Evolutionary conservation across 2,888 invertebrate species (phyloP).

Genomic region (Priocnemis perturbator): DNA sequence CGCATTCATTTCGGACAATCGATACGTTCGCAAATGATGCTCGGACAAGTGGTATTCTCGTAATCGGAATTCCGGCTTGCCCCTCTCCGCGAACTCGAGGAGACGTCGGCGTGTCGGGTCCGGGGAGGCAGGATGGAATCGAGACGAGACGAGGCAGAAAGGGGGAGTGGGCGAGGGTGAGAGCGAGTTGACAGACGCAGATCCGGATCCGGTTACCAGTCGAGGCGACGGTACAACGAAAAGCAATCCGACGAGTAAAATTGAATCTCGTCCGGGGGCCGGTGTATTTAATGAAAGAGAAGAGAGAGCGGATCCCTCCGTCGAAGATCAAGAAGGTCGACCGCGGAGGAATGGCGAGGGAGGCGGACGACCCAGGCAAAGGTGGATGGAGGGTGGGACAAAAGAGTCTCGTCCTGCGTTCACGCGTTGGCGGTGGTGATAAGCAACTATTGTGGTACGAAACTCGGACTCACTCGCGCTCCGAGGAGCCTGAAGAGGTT

Average conservation of each 20-base stretch:
- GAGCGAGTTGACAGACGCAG: constrained; percentile 60
- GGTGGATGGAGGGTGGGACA: background rate
- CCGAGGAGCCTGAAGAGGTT: too few relatives aligned
- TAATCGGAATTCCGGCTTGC: background rate
- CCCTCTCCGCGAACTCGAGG: background rate
- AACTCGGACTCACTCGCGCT: too few relatives aligned
- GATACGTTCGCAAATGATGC: background rate
- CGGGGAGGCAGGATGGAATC: background rate
- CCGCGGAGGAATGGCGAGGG: constrained; percentile 24
- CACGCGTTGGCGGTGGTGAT: too few relatives aligned
- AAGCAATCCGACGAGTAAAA: constrained; percentile 71
- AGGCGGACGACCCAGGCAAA: background rate
- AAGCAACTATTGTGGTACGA: too few relatives aligned
- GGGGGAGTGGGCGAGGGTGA: constrained; percentile 5
- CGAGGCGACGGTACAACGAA: constrained; percentile 65
- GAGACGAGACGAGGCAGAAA: background rate
- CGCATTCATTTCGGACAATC: too few relatives aligned
- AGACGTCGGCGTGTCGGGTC: background rate
- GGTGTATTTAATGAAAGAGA: constrained; percentile 64
- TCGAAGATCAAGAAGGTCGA: constrained; percentile 58
- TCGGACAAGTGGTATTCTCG: background rate
- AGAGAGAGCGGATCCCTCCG: constrained; percentile 32
- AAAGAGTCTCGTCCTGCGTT: constrained; percentile 17
- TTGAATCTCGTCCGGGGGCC: constrained; percentile 66
- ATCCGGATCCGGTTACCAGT: constrained; percentile 70